These are phyloP conservation scores for Lamprologus ornatipinnis DNA, from an alignment of 2,113 vertebrate genomes.

Conservation along the genomic window DNA sequence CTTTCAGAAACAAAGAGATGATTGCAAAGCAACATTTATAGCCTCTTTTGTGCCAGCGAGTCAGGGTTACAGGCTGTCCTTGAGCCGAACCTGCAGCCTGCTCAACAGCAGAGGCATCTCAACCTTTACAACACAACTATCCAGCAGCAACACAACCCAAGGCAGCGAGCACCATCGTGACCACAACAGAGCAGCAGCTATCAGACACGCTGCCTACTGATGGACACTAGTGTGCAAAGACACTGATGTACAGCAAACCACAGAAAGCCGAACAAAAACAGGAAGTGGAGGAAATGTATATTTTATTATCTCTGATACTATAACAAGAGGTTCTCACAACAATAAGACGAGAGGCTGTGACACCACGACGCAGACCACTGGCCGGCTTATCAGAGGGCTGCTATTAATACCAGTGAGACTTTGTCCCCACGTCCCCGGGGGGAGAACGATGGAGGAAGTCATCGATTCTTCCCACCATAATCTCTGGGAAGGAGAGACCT, in stretches of 20 bases:
- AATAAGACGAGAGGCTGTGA: neutral
- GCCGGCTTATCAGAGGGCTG: constrained; percentile 33
- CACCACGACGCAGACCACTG: neutral
- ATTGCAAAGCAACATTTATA: constrained; percentile 19
- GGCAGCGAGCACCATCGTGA: neutral
- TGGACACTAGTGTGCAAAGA: constrained; percentile 18
- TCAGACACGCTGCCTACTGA: neutral
- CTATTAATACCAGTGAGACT: constrained; percentile 62
- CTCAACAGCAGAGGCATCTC: neutral
- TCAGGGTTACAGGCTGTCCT: constrained; percentile 6
- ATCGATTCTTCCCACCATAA: constrained; percentile 69
- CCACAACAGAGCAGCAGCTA: neutral
- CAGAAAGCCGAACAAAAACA: constrained; percentile 12
- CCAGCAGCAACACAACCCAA: neutral
- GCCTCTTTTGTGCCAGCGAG: constrained; percentile 13
- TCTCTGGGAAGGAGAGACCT: constrained; percentile 56
- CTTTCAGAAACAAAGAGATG: constrained; percentile 39
- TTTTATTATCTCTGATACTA: constrained; percentile 34
- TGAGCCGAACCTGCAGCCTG: neutral
- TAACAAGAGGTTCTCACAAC: constrained; percentile 41
- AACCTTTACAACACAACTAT: constrained; percentile 11
- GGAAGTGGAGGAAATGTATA: constrained; percentile 22
- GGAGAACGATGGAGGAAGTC: constrained; percentile 58
- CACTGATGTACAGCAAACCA: constrained; percentile 7
- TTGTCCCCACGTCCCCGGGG: constrained; percentile 41